Conservation (phyloP, 2,888 invertebrate genomes). For the Erynnis tages region DNA sequence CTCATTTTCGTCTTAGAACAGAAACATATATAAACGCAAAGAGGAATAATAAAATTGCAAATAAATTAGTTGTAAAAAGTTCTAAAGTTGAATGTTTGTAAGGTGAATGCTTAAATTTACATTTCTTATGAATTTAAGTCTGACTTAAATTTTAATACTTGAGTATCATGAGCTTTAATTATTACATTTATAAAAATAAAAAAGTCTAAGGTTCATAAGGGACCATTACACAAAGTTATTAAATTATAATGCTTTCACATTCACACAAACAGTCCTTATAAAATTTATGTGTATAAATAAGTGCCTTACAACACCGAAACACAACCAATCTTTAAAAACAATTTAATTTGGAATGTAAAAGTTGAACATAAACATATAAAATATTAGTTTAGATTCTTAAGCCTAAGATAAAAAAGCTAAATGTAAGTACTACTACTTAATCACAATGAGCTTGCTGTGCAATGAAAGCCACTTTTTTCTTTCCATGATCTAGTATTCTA, state of each 20-base stretch:
- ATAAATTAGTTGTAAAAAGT: too few relatives aligned
- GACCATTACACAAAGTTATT: conserved; percentile 27
- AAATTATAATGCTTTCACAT: conserved; percentile 19
- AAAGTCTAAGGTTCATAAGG: conserved; percentile 34
- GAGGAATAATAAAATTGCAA: too few relatives aligned
- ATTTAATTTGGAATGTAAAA: conserved; percentile 73
- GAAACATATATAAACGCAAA: too few relatives aligned
- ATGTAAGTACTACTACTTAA: conserved; percentile 72
- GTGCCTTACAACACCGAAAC: conserved; percentile 34
- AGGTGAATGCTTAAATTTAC: neutral
- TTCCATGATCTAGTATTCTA: conserved; percentile 30
- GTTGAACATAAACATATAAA: conserved; percentile 42
- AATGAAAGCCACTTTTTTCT: conserved; percentile 46
- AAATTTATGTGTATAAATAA: conserved; percentile 17
- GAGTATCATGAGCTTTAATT: conserved; percentile 32
- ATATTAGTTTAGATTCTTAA: conserved; percentile 48
- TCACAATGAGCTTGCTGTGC: conserved; percentile 72
- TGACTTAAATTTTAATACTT: conserved; percentile 29
- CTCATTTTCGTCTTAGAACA: too few relatives aligned
- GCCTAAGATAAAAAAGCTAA: conserved; percentile 73
- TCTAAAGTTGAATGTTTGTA: neutral
- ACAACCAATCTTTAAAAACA: conserved; percentile 61
- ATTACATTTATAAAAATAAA: conserved; percentile 62
- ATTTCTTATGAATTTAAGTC: conserved; percentile 30
- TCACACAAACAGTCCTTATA: conserved; percentile 10